Evolutionary conservation across 1,140 invertebrate genomes (phyloP).

Genomic region (Drosophila sp.): DNA sequence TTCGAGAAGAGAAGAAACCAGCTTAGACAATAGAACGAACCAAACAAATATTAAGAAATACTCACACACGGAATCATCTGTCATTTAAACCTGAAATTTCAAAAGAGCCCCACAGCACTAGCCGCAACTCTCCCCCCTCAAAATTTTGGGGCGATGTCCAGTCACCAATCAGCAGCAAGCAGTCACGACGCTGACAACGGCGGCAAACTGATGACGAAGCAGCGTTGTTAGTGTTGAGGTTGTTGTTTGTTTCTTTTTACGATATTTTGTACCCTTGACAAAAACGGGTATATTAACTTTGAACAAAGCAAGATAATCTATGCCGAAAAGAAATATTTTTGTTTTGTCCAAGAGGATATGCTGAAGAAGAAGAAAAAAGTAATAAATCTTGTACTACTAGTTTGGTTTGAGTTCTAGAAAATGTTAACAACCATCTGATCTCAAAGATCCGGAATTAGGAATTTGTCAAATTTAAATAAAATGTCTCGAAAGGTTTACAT

Average conservation of each 20-base stretch:
- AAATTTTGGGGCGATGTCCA: constrained; percentile 33
- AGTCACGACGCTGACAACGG: constrained; percentile 29
- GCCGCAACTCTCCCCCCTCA: neutral
- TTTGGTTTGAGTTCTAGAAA: too few relatives aligned
- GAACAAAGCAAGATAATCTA: too few relatives aligned
- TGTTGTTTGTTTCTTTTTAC: constrained; percentile 9
- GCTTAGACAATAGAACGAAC: constrained; percentile 18
- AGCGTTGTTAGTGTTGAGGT: constrained; percentile 45
- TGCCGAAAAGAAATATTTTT: neutral
- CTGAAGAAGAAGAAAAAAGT: too few relatives aligned
- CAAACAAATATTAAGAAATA: constrained; percentile 32
- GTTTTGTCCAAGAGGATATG: too few relatives aligned
- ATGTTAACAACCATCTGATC: too few relatives aligned
- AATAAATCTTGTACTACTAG: too few relatives aligned
- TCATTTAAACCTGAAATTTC: constrained; percentile 63
- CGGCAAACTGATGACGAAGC: constrained; percentile 63
- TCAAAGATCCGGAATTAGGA: too few relatives aligned
- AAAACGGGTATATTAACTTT: neutral
- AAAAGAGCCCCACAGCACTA: constrained; percentile 47
- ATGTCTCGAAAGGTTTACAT: too few relatives aligned
- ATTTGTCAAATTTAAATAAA: too few relatives aligned
- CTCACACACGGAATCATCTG: constrained; percentile 43
- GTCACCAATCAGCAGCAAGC: constrained; percentile 40
- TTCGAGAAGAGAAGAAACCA: constrained; percentile 30
- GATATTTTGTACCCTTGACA: neutral